Conservation (phyloP, 2,113 vertebrate genomes). For the Lagopus muta region DNA sequence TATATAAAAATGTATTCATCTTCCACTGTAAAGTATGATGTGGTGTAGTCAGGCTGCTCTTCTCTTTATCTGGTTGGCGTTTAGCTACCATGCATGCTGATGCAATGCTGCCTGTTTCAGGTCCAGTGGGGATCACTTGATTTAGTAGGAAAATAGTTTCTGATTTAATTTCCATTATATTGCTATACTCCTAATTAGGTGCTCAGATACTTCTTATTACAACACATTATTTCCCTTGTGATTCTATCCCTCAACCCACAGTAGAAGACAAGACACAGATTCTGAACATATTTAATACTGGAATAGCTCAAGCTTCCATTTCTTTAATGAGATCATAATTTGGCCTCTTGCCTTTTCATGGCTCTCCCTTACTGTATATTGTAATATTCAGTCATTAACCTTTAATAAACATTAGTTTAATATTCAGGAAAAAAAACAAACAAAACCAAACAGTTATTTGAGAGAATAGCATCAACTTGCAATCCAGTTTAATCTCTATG, state of each 20-base stretch:
- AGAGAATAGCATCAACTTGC: neutral
- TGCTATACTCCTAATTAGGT: neutral
- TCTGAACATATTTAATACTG: neutral
- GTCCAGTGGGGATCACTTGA: neutral
- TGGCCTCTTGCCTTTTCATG: neutral
- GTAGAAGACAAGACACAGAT: neutral
- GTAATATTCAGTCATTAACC: neutral
- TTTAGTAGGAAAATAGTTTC: neutral
- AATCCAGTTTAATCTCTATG: neutral
- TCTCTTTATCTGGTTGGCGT: neutral
- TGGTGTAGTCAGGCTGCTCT: no score
- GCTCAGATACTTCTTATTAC: neutral
- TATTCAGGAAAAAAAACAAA: neutral
- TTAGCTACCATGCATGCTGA: neutral
- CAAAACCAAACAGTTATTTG: neutral
- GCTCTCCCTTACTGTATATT: neutral
- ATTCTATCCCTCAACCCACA: neutral
- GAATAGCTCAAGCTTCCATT: neutral
- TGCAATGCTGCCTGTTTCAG: neutral
- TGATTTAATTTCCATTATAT: neutral
- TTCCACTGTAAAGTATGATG: neutral
- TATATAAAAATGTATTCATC: no score
- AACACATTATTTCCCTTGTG: neutral
- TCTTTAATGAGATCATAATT: neutral
- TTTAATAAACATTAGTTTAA: neutral